Base-by-base conservation (phyloP, 2,797 vertebrate genomes). In the Eulemur albifrons region DNA sequence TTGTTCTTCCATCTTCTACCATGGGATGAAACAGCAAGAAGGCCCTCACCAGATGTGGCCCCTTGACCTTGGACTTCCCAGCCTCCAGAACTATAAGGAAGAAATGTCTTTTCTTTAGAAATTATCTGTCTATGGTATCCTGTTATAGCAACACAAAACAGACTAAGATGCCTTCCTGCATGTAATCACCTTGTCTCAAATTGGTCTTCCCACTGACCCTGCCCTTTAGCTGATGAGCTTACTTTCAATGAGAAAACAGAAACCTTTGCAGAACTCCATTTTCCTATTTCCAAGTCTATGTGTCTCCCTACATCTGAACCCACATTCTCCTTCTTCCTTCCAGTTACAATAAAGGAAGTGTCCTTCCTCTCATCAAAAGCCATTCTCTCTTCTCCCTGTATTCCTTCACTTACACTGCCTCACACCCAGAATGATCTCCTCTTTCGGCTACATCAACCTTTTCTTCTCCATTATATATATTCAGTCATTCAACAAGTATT, bases 201-300 rank as follows among this genome's bases (percentile, higher is more conserved):
- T 2, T 45, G 72, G 88, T 65, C 30, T 77, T 81, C 35, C 73
- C 63, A 85, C 18, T 76, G 12, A 50, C 54, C n/a, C 20, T 75
- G 61, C 4, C n/a, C 75, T 59, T 82, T 80, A 70, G 6, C 30
- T 27, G 25, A 84, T 67, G 3, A 90, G 32, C 52, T 70, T 61
- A 87, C 8, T 40, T 81, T 92, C 81, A 75, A 35, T 38, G 77
- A 89, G 32, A 83, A 90, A 95, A 80, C 0, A 72, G 20, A 95
- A 94, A 79, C 87, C 75, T 69, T 79, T 50, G 30, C 80, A 97
- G 75, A 90, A 86, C 7, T 61, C 52, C 14, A 83, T 59, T 59
- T 89, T 96, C 73, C 57, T n/a, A 73, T 2, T 27, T 52, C 12
- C 45, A 88, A 90, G 88, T 84, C 80, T n/a, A 18, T 15, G 25